phyloP scores from a whole-genome alignment of 1,140 invertebrate genomes.

The Papilio helenus region DNA sequence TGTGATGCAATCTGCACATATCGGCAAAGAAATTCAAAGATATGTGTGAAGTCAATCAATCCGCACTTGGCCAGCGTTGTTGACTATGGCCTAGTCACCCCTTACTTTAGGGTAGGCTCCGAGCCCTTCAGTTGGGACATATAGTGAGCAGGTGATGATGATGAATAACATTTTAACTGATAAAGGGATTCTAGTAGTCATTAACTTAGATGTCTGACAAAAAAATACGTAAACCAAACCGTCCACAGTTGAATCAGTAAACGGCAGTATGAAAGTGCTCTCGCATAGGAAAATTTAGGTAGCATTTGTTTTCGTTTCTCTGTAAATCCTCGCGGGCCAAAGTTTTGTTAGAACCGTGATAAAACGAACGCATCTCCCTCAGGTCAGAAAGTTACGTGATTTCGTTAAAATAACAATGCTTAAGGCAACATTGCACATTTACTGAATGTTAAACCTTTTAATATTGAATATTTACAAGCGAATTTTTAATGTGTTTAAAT shows the following conservation, averaged over 20 bases:
- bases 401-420: constrained; percentile 23
- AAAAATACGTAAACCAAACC: background rate
- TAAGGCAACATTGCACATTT: constrained; percentile 8
- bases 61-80: too few species aligned
- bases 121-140: too few species aligned
- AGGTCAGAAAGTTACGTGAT: constrained; percentile 13
- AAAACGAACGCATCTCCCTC: constrained; percentile 1
- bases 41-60: too few species aligned
- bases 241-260: background rate
- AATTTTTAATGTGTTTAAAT: background rate
- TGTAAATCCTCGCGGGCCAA: constrained; percentile 18
- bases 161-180: too few species aligned
- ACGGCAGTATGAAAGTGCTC: background rate
- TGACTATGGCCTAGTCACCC: too few species aligned
- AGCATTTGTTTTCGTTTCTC: constrained; percentile 22
- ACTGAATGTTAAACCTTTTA: constrained; percentile 2
- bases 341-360: background rate
- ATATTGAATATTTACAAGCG: background rate
- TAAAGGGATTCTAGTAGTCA: too few species aligned
- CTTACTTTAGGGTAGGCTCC: too few species aligned
- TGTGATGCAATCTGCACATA: too few species aligned
- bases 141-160: too few species aligned
- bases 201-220: too few species aligned
- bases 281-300: background rate
- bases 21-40: too few species aligned